A percentile compares a stretch with the other conserved stretches of the same genome.
These are phyloP conservation scores for Orcinus orca DNA, from an alignment of 2,113 vertebrate species.

Conservation along the genomic window DNA sequence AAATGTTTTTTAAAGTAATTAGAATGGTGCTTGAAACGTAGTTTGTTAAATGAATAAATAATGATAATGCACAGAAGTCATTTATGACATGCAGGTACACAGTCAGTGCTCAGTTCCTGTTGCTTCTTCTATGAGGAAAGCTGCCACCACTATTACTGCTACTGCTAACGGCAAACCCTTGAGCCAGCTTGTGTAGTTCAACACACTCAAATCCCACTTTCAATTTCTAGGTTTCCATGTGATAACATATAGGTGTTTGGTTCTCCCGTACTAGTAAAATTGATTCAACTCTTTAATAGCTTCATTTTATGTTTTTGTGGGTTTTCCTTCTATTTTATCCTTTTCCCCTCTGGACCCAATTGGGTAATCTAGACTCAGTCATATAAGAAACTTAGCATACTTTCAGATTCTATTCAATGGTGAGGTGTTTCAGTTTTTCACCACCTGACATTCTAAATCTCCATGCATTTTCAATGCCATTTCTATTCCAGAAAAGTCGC, in stretches of 20 bases:
- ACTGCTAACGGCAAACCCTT: background rate
- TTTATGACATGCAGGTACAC: no score
- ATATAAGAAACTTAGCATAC: background rate
- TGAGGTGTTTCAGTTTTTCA: background rate
- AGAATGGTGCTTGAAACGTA: background rate
- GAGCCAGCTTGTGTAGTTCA: background rate
- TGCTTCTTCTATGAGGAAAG: background rate
- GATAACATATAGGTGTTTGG: background rate
- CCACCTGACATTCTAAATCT: background rate
- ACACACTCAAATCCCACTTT: background rate
- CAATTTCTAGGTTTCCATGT: background rate
- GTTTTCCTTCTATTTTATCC: background rate
- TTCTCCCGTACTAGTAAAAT: background rate
- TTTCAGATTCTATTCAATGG: background rate
- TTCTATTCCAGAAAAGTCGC: background rate
- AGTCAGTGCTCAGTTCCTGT: background rate
- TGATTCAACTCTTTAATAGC: background rate
- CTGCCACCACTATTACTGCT: background rate
- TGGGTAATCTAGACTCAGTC: background rate
- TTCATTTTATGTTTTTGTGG: background rate
- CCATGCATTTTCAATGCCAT: background rate
- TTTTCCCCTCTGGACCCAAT: background rate
- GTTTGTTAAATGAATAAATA: background rate
- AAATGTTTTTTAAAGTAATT: background rate
- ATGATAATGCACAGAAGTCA: background rate